Conservation (phyloP, 2,888 invertebrate species). For the Oscheius sp. region DNA sequence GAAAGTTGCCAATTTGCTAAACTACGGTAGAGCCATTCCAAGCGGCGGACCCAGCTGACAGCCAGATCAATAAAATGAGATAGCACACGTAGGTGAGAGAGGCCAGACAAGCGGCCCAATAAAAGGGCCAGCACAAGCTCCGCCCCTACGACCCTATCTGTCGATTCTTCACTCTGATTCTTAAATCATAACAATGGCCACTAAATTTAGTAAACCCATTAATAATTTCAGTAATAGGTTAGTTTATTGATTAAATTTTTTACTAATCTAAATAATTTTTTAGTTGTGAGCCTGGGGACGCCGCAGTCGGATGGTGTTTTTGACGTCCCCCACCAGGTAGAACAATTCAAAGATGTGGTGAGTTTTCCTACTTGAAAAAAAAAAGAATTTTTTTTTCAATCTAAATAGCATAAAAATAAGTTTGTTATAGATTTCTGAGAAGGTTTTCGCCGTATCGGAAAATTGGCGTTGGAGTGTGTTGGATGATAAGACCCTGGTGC, state of each 20-base stretch:
- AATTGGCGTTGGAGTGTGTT: conserved; percentile 51
- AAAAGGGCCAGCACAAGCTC: conserved; percentile 31
- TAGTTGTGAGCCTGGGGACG: conserved; percentile 34
- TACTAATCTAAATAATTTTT: conserved; percentile 5
- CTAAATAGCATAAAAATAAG: too few species aligned
- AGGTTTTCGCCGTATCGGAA: conserved; percentile 48
- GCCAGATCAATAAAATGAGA: conserved; percentile 29
- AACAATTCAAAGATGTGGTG: conserved; percentile 24
- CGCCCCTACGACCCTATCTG: conserved; percentile 27
- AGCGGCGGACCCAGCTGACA: conserved; percentile 18
- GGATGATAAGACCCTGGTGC: conserved; percentile 46
- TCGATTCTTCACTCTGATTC: conserved; percentile 30
- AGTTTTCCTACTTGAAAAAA: conserved; percentile 12
- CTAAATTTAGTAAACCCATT: conserved; percentile 24
- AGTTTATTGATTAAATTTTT: neutral
- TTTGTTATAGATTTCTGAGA: conserved; percentile 34
- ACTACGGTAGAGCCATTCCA: conserved; percentile 36
- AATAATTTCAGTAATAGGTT: conserved; percentile 28
- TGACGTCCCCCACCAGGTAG: conserved; percentile 53
- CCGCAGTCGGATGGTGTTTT: conserved; percentile 60
- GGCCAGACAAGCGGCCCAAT: conserved; percentile 18
- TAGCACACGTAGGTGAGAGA: conserved; percentile 13
- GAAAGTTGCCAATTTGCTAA: neutral
- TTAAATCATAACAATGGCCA: conserved; percentile 24
- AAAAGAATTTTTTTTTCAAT: neutral